phyloP scores from a whole-genome alignment of 2,888 invertebrate species.

The Megaustenia siamemsis region DNA sequence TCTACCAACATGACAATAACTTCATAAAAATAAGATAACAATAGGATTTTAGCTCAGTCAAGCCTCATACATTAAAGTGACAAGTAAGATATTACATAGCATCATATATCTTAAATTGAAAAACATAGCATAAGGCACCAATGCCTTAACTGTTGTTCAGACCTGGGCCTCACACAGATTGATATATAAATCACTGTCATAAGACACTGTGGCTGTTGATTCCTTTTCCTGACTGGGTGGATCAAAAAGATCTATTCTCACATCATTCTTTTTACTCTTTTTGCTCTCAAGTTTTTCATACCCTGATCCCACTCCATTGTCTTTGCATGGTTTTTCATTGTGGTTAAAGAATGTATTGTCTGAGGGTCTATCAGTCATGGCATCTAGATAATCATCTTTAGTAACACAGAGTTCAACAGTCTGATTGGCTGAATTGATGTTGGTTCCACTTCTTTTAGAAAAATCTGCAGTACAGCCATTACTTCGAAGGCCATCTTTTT shows the following conservation, averaged over 20 bases:
- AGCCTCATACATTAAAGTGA: neutral
- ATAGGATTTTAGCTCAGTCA: neutral
- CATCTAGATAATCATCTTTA: conserved; percentile 56
- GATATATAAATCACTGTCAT: conserved; percentile 76
- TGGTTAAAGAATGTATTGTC: conserved; percentile 70
- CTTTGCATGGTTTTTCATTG: conserved; percentile 67
- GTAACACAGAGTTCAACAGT: conserved; percentile 56
- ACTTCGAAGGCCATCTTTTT: conserved; percentile 63
- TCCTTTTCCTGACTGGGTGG: conserved; percentile 77
- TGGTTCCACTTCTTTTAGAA: conserved; percentile 37
- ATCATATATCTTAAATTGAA: conserved; percentile 19
- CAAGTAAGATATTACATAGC: neutral
- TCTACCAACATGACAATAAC: neutral
- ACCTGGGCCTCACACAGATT: conserved; percentile 77
- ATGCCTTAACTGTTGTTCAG: conserved; percentile 50
- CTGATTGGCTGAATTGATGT: conserved; percentile 33
- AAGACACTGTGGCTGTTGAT: conserved; percentile 76
- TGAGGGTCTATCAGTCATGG: conserved; percentile 65
- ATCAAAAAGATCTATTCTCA: conserved; percentile 74
- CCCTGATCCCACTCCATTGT: conserved; percentile 38
- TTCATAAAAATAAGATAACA: neutral
- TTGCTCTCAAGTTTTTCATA: conserved; percentile 56
- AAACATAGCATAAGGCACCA: conserved; percentile 38
- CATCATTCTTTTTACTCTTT: conserved; percentile 71
- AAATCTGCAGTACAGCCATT: conserved; percentile 35